phyloP scores from a whole-genome alignment of 2,797 vertebrate species.

The Gymnodraco acuticeps region DNA sequence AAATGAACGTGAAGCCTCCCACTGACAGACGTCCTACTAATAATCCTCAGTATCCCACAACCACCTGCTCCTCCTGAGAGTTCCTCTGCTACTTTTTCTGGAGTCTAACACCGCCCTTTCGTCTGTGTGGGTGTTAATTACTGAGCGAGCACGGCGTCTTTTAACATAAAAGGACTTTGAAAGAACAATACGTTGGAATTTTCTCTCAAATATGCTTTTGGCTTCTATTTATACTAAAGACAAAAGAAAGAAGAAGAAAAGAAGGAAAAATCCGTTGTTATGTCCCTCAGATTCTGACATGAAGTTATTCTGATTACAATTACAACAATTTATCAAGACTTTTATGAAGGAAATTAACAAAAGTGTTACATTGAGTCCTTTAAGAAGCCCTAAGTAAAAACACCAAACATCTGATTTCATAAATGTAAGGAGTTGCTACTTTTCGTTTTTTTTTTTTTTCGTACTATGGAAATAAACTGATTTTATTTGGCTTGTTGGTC shows the following conservation, averaged over 20 bases:
- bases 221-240: neutral
- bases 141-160: conserved; percentile 9
- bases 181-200: neutral
- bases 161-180: neutral
- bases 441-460: too few species aligned
- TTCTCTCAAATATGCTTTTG: neutral
- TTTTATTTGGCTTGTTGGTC: too few species aligned
- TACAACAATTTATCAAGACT: neutral
- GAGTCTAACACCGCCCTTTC: neutral
- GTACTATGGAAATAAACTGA: too few species aligned
- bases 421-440: too few species aligned
- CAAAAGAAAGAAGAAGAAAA: neutral
- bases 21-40: conserved; percentile 11
- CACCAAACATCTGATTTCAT: too few species aligned
- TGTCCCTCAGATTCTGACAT: too few species aligned
- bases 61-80: conserved; percentile 35
- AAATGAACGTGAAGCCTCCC: conserved; percentile 32
- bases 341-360: neutral
- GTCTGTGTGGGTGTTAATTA: conserved; percentile 34
- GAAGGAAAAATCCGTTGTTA: too few species aligned
- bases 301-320: neutral
- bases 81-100: conserved; percentile 7
- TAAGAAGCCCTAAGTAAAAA: neutral
- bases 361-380: neutral
- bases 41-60: conserved; percentile 20